Percentiles rank a stretch among this genome's conserved stretches.
Evolutionary conservation across 2,797 vertebrate species (phyloP).

Genomic region (Poliocrania exsul): DNA sequence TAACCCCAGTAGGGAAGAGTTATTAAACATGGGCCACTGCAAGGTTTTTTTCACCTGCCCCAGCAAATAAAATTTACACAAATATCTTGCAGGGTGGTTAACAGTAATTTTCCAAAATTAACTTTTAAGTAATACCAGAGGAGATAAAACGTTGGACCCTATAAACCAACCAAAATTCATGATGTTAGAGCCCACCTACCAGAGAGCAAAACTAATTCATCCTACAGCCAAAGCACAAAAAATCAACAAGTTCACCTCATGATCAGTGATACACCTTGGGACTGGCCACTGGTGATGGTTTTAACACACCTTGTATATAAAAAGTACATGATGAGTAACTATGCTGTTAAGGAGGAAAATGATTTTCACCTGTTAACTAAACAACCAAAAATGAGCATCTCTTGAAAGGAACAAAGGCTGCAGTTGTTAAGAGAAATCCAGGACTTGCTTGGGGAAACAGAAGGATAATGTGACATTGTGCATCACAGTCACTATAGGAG

Average conservation of each 20-base stretch:
- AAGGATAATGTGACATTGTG: background rate
- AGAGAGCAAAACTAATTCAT: background rate
- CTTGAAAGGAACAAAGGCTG: background rate
- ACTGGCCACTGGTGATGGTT: rapidly evolving
- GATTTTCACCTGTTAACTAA: background rate
- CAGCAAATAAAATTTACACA: background rate
- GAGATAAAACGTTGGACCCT: background rate
- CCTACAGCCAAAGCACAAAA: background rate
- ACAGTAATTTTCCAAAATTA: background rate
- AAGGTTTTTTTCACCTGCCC: background rate
- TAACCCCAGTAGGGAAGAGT: background rate
- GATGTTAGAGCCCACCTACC: background rate
- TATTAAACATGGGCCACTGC: background rate
- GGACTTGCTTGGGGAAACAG: background rate
- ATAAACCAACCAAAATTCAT: background rate
- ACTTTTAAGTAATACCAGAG: background rate
- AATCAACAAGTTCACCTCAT: background rate
- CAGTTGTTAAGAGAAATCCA: background rate
- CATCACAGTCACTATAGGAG: background rate
- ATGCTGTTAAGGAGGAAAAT: background rate
- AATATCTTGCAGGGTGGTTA: background rate
- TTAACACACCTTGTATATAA: background rate
- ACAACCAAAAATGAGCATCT: background rate
- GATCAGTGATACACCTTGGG: background rate
- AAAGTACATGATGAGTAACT: background rate